Percentiles rank a stretch among this genome's conserved stretches.
phyloP scores from a whole-genome alignment of 1,140 invertebrate genomes.

The Trichonephila clavipes region DNA sequence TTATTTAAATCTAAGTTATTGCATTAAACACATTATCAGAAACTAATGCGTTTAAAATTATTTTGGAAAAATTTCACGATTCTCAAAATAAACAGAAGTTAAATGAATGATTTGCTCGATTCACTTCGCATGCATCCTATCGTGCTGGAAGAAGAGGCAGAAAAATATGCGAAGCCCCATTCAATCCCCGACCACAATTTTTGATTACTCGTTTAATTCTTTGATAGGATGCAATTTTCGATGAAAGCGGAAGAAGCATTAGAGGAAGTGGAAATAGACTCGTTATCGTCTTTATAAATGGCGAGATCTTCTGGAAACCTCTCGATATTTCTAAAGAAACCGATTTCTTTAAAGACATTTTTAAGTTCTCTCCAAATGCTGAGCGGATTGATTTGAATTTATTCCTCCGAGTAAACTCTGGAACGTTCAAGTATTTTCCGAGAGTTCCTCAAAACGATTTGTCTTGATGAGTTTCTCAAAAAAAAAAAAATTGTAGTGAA shows the following conservation, averaged over 20 bases:
- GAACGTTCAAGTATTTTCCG: constrained; percentile 14
- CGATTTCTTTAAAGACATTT: constrained; percentile 4
- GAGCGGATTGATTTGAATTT: neutral
- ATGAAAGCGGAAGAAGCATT: neutral
- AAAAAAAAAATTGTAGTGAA: neutral
- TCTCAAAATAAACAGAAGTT: too few relatives aligned
- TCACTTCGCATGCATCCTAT: too few relatives aligned
- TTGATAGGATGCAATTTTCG: neutral
- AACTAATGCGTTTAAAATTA: too few relatives aligned
- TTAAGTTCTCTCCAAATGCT: neutral
- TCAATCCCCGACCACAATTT: neutral
- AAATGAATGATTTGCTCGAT: too few relatives aligned
- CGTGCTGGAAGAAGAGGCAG: too few relatives aligned
- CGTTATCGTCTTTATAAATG: constrained; percentile 16
- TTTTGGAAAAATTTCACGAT: too few relatives aligned
- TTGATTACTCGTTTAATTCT: constrained; percentile 1
- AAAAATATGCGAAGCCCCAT: neutral
- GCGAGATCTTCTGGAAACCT: neutral
- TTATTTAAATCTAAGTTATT: too few relatives aligned
- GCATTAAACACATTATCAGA: too few relatives aligned
- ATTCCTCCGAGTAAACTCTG: constrained; percentile 28
- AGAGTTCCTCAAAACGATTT: neutral
- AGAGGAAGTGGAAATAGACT: neutral
- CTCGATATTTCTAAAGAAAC: neutral
- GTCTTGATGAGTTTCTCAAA: constrained; percentile 7